Percentiles rank a stretch among this genome's conserved stretches.
Conservation (phyloP, 1,140 invertebrate species). For the Homarus americanus region DNA sequence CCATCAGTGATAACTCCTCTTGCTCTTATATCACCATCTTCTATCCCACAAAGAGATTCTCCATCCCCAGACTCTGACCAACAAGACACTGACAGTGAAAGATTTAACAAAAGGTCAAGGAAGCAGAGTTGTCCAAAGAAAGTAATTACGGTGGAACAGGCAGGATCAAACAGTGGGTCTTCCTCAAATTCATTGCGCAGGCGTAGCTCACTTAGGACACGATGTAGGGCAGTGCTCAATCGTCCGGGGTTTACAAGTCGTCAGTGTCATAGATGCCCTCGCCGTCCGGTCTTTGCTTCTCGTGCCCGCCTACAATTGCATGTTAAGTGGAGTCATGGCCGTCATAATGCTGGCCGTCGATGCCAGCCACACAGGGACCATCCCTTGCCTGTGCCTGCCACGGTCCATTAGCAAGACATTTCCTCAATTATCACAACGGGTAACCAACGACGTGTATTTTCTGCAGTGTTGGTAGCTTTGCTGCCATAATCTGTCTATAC, state of each 20-base stretch:
- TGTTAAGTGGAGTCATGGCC: constrained; percentile 53
- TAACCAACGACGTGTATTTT: constrained; percentile 61
- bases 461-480: constrained; percentile 23
- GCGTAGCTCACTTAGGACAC: background rate
- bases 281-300: constrained; percentile 69
- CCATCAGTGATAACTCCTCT: constrained; percentile 6
- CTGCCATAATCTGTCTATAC: constrained; percentile 15
- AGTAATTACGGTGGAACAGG: constrained; percentile 76
- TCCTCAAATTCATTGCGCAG: constrained; percentile 22
- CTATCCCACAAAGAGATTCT: constrained; percentile 36
- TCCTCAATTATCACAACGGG: constrained; percentile 49
- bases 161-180: constrained; percentile 20
- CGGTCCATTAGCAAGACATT: constrained; percentile 18
- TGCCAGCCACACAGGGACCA: constrained; percentile 19
- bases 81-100: constrained; percentile 71
- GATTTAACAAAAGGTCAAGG: constrained; percentile 77
- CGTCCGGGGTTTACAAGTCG: constrained; percentile 56
- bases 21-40: constrained; percentile 32
- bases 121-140: constrained; percentile 80
- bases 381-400: background rate
- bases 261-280: constrained; percentile 68
- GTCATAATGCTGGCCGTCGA: constrained; percentile 3
- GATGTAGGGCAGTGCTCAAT: constrained; percentile 44
- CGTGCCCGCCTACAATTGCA: constrained; percentile 68
- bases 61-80: constrained; percentile 64